Base-by-base conservation (phyloP, 2,113 vertebrate genomes). In the Dasyurus viverrinus region DNA sequence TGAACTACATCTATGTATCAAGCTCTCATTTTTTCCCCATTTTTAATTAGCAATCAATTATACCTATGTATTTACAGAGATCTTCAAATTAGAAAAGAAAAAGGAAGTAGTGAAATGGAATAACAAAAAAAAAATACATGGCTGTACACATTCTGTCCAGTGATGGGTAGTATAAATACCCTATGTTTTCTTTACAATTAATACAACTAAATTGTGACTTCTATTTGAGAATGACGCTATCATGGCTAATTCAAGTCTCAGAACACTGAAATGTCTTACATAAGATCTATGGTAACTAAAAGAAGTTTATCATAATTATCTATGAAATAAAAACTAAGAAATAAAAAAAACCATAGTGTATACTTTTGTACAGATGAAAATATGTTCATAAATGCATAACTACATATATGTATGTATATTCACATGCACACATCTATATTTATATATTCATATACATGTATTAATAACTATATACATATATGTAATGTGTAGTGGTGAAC, bases 1-100 rank as follows among this genome's bases (percentile, higher is more conserved):
- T 94, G 50, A 52, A 11, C 50, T 84, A 90, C 94, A 96, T 94
- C 95, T 95, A 93, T 96, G 96, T 94, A 94, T 93, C 90, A 96
- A 68, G 94, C 50, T 94, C 89, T 2, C 0, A 8, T 36, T 0
- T 6, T 93, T 91, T 8, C n/a, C n/a, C n/a, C 0, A 0, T 23
- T n/a, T 92, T 94, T 6, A 95, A 30, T 93, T 94, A 96, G 27
- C 10, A 94, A 8, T 0, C 0, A 89, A 92, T 47, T 0, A 0
- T 54, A 53, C 14, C 7, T 0, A 0, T 50, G 53, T 8, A 52
- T 93, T 90, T 94, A 50, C 0, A 11, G 24, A 89, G 30, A 53
- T 91, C 46, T 19, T 2, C 84, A 46, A 52, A 92, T 30, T 48
- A 42, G 46, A 26, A 90, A 48, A n/a, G 36, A n/a, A 42, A 84